A percentile compares a stretch with the other conserved stretches of the same genome.
Conservation (phyloP, 2,797 vertebrate species). For the Psittacula echo region DNA sequence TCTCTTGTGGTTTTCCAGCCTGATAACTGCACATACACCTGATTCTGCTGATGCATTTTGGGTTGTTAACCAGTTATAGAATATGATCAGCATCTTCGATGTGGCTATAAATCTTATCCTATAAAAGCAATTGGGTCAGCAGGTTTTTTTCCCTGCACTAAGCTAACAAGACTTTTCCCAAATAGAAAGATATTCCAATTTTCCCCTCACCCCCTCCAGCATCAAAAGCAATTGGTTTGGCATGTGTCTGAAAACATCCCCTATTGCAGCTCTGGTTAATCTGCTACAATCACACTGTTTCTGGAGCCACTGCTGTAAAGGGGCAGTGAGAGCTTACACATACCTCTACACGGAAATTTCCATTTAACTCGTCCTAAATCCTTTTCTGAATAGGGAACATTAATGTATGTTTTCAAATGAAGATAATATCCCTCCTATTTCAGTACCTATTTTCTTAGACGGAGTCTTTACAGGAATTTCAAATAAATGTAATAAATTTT, state of each 20-base stretch:
- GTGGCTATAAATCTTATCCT: conserved; percentile 5
- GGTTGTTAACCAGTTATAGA: not conserved
- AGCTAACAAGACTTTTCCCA: conserved; percentile 37
- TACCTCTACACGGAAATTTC: not conserved
- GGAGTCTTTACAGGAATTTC: not conserved
- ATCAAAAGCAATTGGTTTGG: conserved; percentile 43
- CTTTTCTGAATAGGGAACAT: not conserved
- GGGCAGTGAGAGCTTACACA: not conserved
- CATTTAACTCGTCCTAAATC: not conserved
- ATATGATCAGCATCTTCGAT: conserved; percentile 32
- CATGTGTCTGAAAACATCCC: conserved; percentile 46
- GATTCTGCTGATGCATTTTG: conserved; percentile 4
- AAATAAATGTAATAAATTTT: not conserved
- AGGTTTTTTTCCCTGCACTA: conserved; percentile 20
- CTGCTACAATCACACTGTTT: not conserved
- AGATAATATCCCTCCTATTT: not conserved
- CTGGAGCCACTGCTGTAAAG: not conserved
- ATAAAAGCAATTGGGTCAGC: conserved; percentile 23
- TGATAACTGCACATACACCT: not conserved
- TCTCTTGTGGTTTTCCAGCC: not conserved
- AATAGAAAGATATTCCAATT: not conserved
- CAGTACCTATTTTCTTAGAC: not conserved
- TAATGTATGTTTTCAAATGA: not conserved
- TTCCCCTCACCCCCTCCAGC: not conserved
- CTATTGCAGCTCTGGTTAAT: conserved; percentile 3